Evolutionary conservation across 2,113 vertebrate genomes (phyloP), one percentile per base, ranked within the genome.

Genomic region (Astur gentilis): DNA sequence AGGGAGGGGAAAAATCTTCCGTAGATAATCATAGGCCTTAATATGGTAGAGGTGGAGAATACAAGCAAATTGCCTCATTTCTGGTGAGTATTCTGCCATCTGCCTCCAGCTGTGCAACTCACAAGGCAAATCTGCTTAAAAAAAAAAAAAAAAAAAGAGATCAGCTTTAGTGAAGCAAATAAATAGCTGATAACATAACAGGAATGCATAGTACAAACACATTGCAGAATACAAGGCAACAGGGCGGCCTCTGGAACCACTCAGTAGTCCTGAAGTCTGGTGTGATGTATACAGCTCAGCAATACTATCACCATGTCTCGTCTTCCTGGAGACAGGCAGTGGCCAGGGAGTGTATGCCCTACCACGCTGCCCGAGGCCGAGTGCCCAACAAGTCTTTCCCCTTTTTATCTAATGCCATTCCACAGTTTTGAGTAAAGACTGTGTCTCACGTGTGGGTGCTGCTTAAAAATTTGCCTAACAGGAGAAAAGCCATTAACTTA

Each of bases 31-130:
- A 6, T 98, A 98, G 54, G 96, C 91, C 66, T 97, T 95, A 71
- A 57, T 71, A 27, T 96, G 79, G 82, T 97, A 97, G 66, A 98
- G 90, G 50, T 98, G 97, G 16, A 98, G 96, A 8, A 95, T 23
- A 81, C 97, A 97, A 10, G 75, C 96, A 82, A 98, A 98, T 3
- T 96, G 98, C 58, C 73, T 97, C 97, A 98, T 98, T 94, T 98
- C 97, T 57, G 75, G 47, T 1, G 97, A 97, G 91, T 98, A 98
- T 42, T 95, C 79, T 26, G 95, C 60, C 77, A 58, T 94, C 84
- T 96, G 92, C 54, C 69, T 97, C 97, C 97, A 98, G 87, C 94
- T 94, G 50, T 77, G 90, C 54, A 82, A 69, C 36, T 96, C 95
- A 15, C 88, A 96, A 45, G 95, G 97, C 88, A 98, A 97, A 96